phyloP scores from a whole-genome alignment of 92 coral and sea anemone genomes.

The Hydrozoanthus gracilis region DNA sequence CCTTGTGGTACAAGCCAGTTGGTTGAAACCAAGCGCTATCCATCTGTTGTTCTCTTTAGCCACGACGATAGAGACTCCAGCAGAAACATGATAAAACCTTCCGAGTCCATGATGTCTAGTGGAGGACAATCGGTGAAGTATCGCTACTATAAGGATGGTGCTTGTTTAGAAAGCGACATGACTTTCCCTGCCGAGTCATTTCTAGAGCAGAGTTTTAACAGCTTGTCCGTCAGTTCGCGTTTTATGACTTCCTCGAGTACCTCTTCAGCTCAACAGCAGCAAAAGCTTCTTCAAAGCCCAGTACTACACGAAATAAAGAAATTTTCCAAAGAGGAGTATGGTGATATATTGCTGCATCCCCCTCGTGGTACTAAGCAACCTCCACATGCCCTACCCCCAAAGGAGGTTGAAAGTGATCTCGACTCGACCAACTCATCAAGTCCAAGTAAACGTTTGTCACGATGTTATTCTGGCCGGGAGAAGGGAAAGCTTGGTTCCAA shows the following conservation, averaged over 20 bases:
- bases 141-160: conserved; percentile 6
- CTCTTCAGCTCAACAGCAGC: not conserved
- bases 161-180: not conserved
- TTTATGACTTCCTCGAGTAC: not conserved
- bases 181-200: conserved; percentile 5
- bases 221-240: not conserved
- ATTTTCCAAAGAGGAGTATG: not conserved
- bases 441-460: not conserved
- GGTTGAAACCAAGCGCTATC: too few species aligned
- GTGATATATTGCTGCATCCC: not conserved
- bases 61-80: too few species aligned
- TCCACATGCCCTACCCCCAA: not conserved
- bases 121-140: not conserved
- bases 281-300: not conserved
- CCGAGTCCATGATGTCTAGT: conserved; percentile 36
- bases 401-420: not conserved
- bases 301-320: not conserved
- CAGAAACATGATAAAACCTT: conserved; percentile 16
- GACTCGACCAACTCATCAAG: not conserved
- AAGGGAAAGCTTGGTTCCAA: not conserved
- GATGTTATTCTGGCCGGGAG: not conserved
- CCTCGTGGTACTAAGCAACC: not conserved
- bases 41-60: too few species aligned
- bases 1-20: too few species aligned
- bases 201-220: conserved; percentile 31